phyloP scores from a whole-genome alignment of 2,888 invertebrate species.

The Timandra comae region DNA sequence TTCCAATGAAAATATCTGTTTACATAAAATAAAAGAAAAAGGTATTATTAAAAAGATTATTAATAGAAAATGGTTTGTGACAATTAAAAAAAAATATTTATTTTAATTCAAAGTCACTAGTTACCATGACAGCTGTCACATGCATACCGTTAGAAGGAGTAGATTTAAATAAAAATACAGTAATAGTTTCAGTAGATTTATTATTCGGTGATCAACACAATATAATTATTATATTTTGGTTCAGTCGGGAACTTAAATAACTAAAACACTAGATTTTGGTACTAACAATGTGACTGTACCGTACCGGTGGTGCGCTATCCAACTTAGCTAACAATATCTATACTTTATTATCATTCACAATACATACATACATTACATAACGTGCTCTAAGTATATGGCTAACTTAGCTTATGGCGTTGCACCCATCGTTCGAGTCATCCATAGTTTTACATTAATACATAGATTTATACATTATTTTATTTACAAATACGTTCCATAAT shows the following conservation, averaged over 20 bases:
- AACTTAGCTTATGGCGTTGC: slow-evolving; percentile 53
- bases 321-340: slow-evolving; percentile 7
- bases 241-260: slow-evolving; percentile 76
- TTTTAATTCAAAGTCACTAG: too few relatives aligned
- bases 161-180: neutral
- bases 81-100: too few relatives aligned
- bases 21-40: neutral
- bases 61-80: neutral
- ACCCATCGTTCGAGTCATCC: slow-evolving; percentile 38
- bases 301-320: slow-evolving; percentile 37
- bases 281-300: slow-evolving; percentile 44
- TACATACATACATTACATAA: slow-evolving; percentile 17
- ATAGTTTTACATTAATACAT: slow-evolving; percentile 14
- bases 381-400: slow-evolving; percentile 39
- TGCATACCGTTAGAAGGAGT: slow-evolving; percentile 21
- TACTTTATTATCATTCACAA: slow-evolving; percentile 30
- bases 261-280: slow-evolving; percentile 68
- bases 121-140: too few relatives aligned
- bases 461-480: too few relatives aligned
- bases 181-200: slow-evolving; percentile 49
- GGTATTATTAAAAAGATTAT: too few relatives aligned
- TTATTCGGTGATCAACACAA: slow-evolving; percentile 67
- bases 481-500: too few relatives aligned
- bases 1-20: too few relatives aligned
- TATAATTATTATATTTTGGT: slow-evolving; percentile 71